These are phyloP conservation scores for Mesocentrotus franciscanus DNA, from an alignment of 53 echinoderm and acorn worm species.

Conservation along the genomic window DNA sequence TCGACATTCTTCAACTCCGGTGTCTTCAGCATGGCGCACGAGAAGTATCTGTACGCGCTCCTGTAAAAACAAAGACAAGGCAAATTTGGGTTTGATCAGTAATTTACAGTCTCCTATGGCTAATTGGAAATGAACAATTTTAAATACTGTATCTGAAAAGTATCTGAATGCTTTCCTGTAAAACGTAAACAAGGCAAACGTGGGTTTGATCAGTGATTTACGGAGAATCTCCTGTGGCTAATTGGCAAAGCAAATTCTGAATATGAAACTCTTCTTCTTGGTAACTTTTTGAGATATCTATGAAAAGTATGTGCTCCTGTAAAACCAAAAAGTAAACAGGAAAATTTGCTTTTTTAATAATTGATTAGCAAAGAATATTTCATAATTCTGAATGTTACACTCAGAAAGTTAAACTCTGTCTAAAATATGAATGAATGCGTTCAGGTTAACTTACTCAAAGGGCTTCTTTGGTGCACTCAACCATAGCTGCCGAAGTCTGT, in stretches of 20 bases:
- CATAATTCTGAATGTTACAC: no score
- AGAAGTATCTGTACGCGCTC: constrained; percentile 90
- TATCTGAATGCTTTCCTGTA: constrained; percentile 84
- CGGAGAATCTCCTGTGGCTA: no score
- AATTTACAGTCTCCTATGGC: no score
- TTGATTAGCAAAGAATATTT: no score
- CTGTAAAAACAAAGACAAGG: constrained; percentile 57
- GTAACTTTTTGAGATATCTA: no score
- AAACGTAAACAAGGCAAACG: no score
- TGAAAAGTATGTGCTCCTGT: no score
- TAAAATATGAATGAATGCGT: neutral
- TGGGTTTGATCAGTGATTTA: neutral
- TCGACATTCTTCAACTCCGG: constrained; percentile 77
- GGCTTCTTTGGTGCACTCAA: constrained; percentile 81
- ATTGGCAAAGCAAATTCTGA: no score
- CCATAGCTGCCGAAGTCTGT: constrained; percentile 75
- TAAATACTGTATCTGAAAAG: constrained; percentile 81
- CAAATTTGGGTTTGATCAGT: neutral
- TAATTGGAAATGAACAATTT: neutral
- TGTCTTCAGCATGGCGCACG: constrained; percentile 79
- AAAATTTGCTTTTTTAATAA: no score
- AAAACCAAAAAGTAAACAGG: no score
- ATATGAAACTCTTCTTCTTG: no score
- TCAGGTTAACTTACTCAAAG: constrained; percentile 76
- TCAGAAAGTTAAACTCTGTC: no score